Base-by-base conservation (phyloP, 2,113 vertebrate species). In the Gambusia affinis region DNA sequence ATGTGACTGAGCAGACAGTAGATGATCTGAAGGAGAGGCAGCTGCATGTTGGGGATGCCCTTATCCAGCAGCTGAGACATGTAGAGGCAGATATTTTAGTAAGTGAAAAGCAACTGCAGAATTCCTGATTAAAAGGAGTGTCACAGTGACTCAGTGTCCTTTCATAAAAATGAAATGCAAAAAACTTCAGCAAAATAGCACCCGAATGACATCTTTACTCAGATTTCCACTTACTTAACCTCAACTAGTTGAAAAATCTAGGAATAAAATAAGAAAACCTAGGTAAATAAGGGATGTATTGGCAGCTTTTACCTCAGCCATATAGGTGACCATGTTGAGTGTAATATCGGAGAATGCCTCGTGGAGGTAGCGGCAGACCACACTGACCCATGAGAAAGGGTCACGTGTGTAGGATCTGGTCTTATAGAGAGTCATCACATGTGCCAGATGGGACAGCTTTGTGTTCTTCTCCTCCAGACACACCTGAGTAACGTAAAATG, bases 341-440 rank as follows among this genome's bases (percentile, higher is more conserved):
- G 97, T 99, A 74, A 96, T 95, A 79, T 98, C 96, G 6, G 96
- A 89, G 79, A 98, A 99, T 7, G 98, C 97, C 88, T 99, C 98
- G 12, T 99, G 97, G 60, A 99, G 96, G 87, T 99, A 99, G n/a
- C 98, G 96, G 77, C 98, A 99, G 64, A 99, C 98, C 75, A 99
- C 98, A 0, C 95, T 99, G 75, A 99, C 97, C 98, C 98, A 99
- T 0, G 97, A 98, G 79, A 96, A 95, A 33, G 97, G 96, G 89
- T 99, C 97, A 64, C 98, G 94, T 0, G 98, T 99, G 82, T 99
- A 99, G 75, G 97, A 98, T 29, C 97, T 96, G 0, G 96, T 99
- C 92, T 98, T 99, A 85, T 99, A 99, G 57, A 99, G 95, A 14
- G 97, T 98, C 98, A 99, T 99, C 35, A 99, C 98, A 24, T 99